Conservation (phyloP, 2,797 vertebrate genomes). For the Scolopax bukidnonensis region DNA sequence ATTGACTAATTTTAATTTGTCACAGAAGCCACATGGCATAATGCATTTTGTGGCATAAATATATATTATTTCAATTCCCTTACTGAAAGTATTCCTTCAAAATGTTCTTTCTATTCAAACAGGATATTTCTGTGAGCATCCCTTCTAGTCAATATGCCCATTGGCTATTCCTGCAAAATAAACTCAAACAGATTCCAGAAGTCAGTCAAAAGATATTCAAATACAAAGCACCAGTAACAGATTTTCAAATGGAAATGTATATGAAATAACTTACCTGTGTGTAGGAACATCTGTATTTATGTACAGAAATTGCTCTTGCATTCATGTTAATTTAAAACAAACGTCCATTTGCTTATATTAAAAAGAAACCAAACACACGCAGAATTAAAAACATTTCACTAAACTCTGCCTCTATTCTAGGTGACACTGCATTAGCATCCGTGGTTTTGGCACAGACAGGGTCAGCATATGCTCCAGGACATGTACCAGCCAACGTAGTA, state of each 20-base stretch:
- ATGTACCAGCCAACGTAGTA: background rate
- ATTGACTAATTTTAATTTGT: slow-evolving; percentile 53
- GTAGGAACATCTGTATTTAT: background rate
- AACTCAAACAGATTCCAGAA: background rate
- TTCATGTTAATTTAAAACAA: background rate
- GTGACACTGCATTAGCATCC: background rate
- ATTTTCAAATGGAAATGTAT: background rate
- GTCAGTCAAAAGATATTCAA: background rate
- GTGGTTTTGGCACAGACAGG: background rate
- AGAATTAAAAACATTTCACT: background rate
- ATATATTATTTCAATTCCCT: background rate
- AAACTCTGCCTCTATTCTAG: background rate
- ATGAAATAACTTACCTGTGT: background rate
- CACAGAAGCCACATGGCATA: slow-evolving; percentile 29
- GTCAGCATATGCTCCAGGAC: accelerated
- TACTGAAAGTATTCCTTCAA: background rate
- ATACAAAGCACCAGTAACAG: background rate
- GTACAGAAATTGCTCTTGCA: background rate
- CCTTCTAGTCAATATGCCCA: background rate
- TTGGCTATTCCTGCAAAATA: background rate
- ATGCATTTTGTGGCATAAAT: slow-evolving; percentile 5
- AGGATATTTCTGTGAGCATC: background rate
- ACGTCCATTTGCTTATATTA: background rate
- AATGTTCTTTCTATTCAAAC: background rate
- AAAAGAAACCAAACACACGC: background rate